Evolutionary conservation across 2,888 invertebrate species (phyloP), one percentile per base, ranked within the genome.

Genomic region (Helleia helle): DNA sequence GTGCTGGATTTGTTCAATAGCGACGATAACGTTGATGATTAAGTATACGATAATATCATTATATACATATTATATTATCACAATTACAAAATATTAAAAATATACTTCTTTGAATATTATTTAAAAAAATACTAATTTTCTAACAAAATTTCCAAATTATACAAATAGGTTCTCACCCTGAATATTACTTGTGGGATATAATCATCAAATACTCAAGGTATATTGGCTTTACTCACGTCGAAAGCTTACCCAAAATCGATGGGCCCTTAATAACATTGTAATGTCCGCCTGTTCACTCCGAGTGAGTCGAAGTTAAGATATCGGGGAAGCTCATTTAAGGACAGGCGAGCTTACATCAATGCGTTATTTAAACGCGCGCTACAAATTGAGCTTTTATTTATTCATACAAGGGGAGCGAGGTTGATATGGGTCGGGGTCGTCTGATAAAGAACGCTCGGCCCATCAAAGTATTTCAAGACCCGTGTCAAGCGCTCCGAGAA

Each of bases 331-430:
- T 66, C 66, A 67, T 63, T 64, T 67, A 62, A 64, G 55, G 66
- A 50, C 62, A 65, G 62, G 41, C 59, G 60, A 58, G 55, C 59
- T 63, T 65, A 64, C 63, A 67, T 69, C 67, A 67, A 68, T 64
- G 69, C 65, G 62, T 69, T 62, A 59, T 67, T 67, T 68, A 69
- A 71, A 68, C 74, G 70, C 65, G 67, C 66, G 72, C 70, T 69
- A 76, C 81, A 79, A 81, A 79, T 77, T 77, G 77, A 75, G 74
- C 71, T 69, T 77, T 80, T 80, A 80, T 77, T 81, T 81, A 83
- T 83, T 81, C 81, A 81, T 77, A 70, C 62, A 70, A 70, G 69
- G 73, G 73, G 73, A 66, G 40, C 62, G 65, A 71, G 66, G 70
- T 65, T 74, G 74, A 80, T 76, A 74, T 80, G 75, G 77, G 77